These are phyloP conservation scores for Clarias laeviceps DNA, from an alignment of 2,797 vertebrate genomes.

Conservation along the genomic window DNA sequence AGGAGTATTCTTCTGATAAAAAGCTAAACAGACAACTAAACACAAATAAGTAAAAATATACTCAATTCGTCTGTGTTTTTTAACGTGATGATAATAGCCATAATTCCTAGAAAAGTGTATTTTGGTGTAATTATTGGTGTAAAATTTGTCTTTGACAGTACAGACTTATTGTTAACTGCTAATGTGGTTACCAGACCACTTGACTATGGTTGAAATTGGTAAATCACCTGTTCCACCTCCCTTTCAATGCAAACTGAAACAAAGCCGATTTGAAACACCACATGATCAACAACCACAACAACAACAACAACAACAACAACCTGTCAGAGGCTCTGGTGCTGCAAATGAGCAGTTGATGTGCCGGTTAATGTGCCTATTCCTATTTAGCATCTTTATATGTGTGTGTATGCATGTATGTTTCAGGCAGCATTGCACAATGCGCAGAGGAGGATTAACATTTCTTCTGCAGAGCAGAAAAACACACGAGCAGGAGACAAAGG, in stretches of 20 bases:
- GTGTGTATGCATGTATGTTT: not conserved
- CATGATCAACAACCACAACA: constrained; percentile 23
- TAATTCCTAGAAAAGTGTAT: not conserved
- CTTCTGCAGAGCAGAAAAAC: constrained; percentile 56
- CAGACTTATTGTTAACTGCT: not conserved
- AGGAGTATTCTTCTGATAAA: not conserved
- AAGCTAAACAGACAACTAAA: not conserved
- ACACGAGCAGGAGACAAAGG: constrained; percentile 65
- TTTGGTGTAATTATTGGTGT: not conserved
- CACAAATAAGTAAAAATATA: not conserved
- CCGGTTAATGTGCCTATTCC: constrained; percentile 41
- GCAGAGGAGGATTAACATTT: constrained; percentile 59
- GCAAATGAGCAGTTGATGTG: constrained; percentile 48
- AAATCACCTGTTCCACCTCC: constrained; percentile 5
- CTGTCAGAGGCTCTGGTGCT: constrained; percentile 17
- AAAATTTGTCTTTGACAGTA: not conserved
- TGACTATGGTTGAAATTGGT: not conserved
- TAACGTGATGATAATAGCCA: not conserved
- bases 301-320: constrained; percentile 40
- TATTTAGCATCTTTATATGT: constrained; percentile 38
- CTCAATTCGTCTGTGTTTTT: not conserved
- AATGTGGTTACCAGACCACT: no score
- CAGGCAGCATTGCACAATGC: constrained; percentile 19
- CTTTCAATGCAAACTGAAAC: not conserved
- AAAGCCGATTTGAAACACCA: not conserved